Conservation (phyloP, 2,797 vertebrate genomes). For the Dendrocincla tyrannina region DNA sequence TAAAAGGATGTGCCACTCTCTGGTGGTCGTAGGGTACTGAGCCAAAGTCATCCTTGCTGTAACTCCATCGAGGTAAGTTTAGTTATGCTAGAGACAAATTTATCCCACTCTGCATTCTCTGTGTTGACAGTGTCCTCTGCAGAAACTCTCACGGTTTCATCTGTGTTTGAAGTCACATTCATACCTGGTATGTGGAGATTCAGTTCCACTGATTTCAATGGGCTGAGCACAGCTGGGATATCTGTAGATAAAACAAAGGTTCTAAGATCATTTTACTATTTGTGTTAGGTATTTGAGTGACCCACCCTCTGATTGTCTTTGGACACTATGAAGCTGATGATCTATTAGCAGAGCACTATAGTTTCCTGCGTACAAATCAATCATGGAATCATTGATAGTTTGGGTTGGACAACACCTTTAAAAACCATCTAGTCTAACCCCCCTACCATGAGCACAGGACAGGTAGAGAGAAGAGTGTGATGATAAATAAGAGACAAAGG, state of each 20-base stretch:
- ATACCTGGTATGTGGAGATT: constrained; percentile 45
- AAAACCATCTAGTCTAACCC: not conserved
- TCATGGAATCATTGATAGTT: not conserved
- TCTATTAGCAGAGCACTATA: not conserved
- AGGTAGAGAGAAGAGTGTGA: not conserved
- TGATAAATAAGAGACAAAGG: not conserved
- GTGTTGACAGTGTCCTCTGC: not conserved
- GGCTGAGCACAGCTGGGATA: constrained; percentile 7
- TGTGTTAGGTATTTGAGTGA: not conserved
- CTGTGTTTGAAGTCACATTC: constrained; percentile 14
- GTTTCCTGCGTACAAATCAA: not conserved
- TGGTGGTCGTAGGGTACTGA: not conserved
- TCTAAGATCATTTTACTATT: not conserved
- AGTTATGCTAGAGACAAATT: not conserved
- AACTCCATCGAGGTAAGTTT: constrained; percentile 56
- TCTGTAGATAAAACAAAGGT: constrained; percentile 9
- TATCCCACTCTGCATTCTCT: constrained; percentile 33
- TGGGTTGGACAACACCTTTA: not conserved
- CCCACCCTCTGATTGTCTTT: not conserved
- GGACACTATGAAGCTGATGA: not conserved
- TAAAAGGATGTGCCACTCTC: not conserved
- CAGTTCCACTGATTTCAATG: constrained; percentile 34
- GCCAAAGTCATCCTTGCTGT: constrained; percentile 59
- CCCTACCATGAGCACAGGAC: not conserved
- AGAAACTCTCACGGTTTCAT: constrained; percentile 6